Base-by-base conservation (phyloP, 30 jellyfish, hydroid and myxozoan species). In the Pelagia noctiluca region DNA sequence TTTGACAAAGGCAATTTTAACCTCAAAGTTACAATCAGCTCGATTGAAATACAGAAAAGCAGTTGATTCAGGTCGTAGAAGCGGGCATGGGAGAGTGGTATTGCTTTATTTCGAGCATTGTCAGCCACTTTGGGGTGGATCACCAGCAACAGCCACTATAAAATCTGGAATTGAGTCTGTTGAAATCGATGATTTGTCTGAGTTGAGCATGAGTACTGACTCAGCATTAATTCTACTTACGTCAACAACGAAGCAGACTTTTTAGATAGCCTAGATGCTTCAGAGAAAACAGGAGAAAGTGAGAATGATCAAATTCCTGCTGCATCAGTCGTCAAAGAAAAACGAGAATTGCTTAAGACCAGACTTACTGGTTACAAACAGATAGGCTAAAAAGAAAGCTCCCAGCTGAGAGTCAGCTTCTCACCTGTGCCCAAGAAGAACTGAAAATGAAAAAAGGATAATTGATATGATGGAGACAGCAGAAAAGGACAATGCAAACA, bases 21-120 rank as follows among this genome's bases (percentile, higher is more conserved):
- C 80, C 10, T 13, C 80, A 13, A 66, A 66, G 80, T 29, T 29
- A 8, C 24, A 66, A 24, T 66, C 80, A 35, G 32, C 19, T 18
- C 32, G 83, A 4, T 3, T 28, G 70, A 71, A 71, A 37, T 71
- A 71, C 32, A 11, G 83, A 29, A 22, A 71, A 10, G 83, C 83
- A 31, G 83, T 71, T 71, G 83, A 71, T 34, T 31, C 83, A 4
- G 83, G 83, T 37, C 83, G 76, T 10, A 71, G 76, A 37, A 29
- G 76, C 32, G 76, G 76, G 32, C 76, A 63, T 26, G 76, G 76
- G 16, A 63, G 76, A 63, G 50, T 63, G 54, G 21, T 63, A 47
- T 4, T 16, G 50, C 50, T 63, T 47, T 63, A 21, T 50, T 63
- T 63, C 32, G 50, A 63, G 2, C 50, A 63, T 24, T 63, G 76